phyloP scores from a whole-genome alignment of 2,888 invertebrate species.

The Caenorhabditis sinica region DNA sequence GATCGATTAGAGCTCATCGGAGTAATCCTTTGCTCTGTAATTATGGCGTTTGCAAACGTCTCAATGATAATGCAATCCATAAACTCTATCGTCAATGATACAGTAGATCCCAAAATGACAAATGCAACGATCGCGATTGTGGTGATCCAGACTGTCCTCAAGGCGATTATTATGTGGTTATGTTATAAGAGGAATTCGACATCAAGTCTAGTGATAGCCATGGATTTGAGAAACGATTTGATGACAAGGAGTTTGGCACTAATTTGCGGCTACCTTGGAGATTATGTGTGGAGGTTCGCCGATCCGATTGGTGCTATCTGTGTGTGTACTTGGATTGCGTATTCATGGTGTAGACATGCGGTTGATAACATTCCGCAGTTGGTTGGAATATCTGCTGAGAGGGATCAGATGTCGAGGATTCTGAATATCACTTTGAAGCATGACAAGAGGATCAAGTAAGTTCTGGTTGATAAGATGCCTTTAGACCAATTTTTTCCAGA shows the following conservation, averaged over 20 bases:
- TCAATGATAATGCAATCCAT: conserved; percentile 71
- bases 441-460: conserved; percentile 72
- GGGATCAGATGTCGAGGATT: conserved; percentile 79
- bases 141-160: conserved; percentile 63
- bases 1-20: conserved; percentile 68
- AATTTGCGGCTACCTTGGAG: conserved; percentile 84
- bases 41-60: conserved; percentile 72
- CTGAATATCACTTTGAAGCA: conserved; percentile 79
- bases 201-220: conserved; percentile 66
- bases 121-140: conserved; percentile 61
- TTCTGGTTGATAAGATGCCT: neutral
- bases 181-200: conserved; percentile 63
- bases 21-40: conserved; percentile 64
- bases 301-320: conserved; percentile 85
- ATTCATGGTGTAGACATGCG: conserved; percentile 80
- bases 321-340: conserved; percentile 80
- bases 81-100: conserved; percentile 66
- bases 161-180: conserved; percentile 64
- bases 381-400: conserved; percentile 76
- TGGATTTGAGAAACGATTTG: conserved; percentile 63
- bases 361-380: conserved; percentile 80
- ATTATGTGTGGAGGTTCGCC: conserved; percentile 83
- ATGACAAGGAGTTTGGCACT: conserved; percentile 83
- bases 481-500: conserved; percentile 60
- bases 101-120: conserved; percentile 70